These are phyloP conservation scores for Centruroides vittatus DNA, from an alignment of 1,140 invertebrate genomes.

Conservation along the genomic window DNA sequence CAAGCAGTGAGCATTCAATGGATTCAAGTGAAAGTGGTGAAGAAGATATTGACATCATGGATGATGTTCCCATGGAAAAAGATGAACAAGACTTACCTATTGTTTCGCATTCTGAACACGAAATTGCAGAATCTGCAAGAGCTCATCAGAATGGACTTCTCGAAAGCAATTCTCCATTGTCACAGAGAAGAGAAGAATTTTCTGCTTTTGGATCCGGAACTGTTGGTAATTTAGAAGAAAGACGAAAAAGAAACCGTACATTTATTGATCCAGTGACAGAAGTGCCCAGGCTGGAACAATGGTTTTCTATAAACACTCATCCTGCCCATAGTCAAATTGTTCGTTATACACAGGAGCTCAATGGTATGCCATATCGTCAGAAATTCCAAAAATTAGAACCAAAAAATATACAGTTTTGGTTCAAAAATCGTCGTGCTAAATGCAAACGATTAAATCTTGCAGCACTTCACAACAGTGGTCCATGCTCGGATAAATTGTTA, in stretches of 20 bases:
- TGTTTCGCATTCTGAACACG: no score
- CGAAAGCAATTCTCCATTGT: no score
- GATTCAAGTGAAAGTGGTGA: slow-evolving; percentile 13
- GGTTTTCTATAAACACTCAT: slow-evolving; percentile 95
- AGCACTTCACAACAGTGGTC: not conserved
- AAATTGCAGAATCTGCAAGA: no score
- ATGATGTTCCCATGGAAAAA: slow-evolving; percentile 5
- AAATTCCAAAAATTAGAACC: slow-evolving; percentile 93
- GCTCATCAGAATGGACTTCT: no score
- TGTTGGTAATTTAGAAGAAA: slow-evolving; percentile 8
- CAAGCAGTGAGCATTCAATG: slow-evolving; percentile 8
- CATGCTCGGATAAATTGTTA: no score
- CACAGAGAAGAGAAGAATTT: no score
- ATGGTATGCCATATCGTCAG: slow-evolving; percentile 73
- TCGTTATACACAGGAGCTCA: slow-evolving; percentile 91
- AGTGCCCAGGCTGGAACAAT: slow-evolving; percentile 88
- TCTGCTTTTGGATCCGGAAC: no score
- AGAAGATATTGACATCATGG: slow-evolving; percentile 8
- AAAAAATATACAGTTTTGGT: slow-evolving; percentile 90
- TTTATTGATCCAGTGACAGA: slow-evolving; percentile 98
- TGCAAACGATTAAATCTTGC: slow-evolving; percentile 80
- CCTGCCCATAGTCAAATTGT: slow-evolving; percentile 91
- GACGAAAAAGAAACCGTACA: slow-evolving; percentile 60
- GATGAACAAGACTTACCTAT: not conserved
- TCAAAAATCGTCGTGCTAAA: slow-evolving; percentile 84